A percentile compares a stretch with the other conserved stretches of the same genome.
These are phyloP conservation scores for Muraenolepis orangiensis DNA, from an alignment of 2,797 vertebrate genomes.

Conservation along the genomic window DNA sequence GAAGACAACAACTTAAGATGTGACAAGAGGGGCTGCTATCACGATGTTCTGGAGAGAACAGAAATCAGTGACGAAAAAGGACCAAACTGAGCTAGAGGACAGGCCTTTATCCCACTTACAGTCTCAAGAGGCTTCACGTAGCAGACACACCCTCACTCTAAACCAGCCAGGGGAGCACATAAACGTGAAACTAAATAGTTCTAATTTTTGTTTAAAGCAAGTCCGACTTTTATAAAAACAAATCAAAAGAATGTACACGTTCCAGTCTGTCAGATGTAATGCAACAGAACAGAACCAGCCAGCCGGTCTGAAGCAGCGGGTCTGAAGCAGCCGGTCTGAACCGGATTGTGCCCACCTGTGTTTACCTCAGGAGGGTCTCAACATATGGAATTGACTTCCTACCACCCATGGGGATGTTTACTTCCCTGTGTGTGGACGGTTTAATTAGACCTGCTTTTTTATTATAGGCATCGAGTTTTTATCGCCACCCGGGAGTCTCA, in stretches of 20 bases:
- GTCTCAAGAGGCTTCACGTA: not conserved
- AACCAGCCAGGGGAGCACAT: not conserved
- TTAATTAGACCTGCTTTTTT: not conserved
- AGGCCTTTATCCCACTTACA: not conserved
- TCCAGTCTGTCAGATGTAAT: slow-evolving; percentile 39
- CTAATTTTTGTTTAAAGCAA: not conserved
- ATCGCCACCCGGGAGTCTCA: not conserved
- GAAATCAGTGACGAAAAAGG: not conserved
- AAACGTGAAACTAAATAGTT: not conserved
- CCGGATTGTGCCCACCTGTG: slow-evolving; percentile 34
- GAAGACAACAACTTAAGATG: not conserved
- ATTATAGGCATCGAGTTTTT: not conserved
- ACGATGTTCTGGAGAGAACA: not conserved
- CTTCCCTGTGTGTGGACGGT: not conserved
- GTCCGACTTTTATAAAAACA: not conserved
- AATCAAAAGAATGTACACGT: not conserved
- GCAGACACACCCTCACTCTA: not conserved
- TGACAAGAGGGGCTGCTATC: not conserved
- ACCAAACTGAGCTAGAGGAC: not conserved
- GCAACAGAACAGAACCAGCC: slow-evolving; percentile 36
- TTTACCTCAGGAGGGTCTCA: slow-evolving; percentile 40
- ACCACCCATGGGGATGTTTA: slow-evolving; percentile 45
- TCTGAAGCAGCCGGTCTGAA: slow-evolving; percentile 40
- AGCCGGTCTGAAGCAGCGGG: slow-evolving; percentile 42
- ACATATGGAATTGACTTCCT: slow-evolving; percentile 40